phyloP scores from a whole-genome alignment of 2,888 invertebrate genomes.

The Anoncus sp. region DNA sequence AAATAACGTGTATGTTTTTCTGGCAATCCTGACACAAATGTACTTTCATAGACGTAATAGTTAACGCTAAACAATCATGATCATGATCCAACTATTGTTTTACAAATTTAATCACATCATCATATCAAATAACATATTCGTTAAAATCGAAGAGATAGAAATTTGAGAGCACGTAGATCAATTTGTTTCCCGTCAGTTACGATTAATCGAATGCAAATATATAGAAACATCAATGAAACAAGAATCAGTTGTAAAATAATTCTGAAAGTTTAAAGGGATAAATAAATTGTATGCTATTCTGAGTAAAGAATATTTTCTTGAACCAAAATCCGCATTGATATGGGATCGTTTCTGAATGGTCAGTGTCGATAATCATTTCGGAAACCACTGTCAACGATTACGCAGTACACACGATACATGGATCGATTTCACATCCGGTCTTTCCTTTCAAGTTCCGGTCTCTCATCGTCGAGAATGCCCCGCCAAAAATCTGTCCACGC shows the following conservation, averaged over 20 bases:
- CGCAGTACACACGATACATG: neutral
- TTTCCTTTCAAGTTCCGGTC: conserved; percentile 39
- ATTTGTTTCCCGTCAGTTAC: neutral
- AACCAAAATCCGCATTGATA: neutral
- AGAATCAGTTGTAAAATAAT: neutral
- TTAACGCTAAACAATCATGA: neutral
- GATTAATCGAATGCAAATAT: neutral
- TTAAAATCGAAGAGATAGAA: neutral
- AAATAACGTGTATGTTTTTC: neutral
- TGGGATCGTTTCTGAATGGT: conserved; percentile 10
- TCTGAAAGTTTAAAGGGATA: neutral
- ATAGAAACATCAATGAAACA: neutral
- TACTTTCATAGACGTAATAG: neutral
- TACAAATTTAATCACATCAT: neutral
- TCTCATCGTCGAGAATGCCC: conserved; percentile 23
- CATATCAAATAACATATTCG: neutral
- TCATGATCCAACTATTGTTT: neutral
- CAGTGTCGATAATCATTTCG: neutral
- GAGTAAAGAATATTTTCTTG: neutral
- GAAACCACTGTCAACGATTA: neutral
- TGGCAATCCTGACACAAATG: neutral
- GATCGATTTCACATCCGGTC: conserved; percentile 55
- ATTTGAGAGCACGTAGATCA: neutral
- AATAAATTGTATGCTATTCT: no score
- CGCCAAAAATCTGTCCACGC: conserved; percentile 24